A percentile compares a stretch with the other conserved stretches of the same genome.
These are phyloP conservation scores for Artibeus lituratus DNA, from an alignment of 2,797 vertebrate genomes.

Conservation along the genomic window DNA sequence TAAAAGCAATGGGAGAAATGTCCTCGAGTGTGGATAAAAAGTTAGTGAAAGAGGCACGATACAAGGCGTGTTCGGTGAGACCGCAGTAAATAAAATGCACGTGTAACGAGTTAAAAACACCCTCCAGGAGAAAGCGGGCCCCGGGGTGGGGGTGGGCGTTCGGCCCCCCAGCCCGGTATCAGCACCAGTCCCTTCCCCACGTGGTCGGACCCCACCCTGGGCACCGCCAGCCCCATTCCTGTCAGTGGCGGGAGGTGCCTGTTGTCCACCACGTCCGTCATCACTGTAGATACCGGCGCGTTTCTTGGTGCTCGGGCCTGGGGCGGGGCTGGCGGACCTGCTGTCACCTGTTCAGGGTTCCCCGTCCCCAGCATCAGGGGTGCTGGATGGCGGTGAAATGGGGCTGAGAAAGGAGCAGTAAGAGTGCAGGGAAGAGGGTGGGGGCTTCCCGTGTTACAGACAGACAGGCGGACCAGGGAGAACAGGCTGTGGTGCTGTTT, in stretches of 20 bases:
- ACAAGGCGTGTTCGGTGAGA: background rate
- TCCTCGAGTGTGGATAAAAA: too few species aligned
- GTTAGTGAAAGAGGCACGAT: background rate
- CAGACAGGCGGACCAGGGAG: background rate
- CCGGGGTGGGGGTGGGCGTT: background rate
- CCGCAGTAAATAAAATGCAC: background rate
- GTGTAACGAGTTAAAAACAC: background rate
- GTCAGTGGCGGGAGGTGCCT: background rate
- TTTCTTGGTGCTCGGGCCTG: background rate
- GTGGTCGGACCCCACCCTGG: accelerated
- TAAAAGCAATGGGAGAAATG: too few species aligned
- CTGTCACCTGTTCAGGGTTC: background rate
- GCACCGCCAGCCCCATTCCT: background rate
- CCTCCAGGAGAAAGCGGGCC: background rate
- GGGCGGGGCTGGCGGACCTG: background rate
- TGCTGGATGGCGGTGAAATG: background rate
- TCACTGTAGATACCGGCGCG: too few species aligned
- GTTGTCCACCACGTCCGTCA: too few species aligned
- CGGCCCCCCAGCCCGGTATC: background rate
- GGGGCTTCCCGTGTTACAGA: background rate
- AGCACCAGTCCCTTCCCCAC: too few species aligned
- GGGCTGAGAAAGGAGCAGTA: background rate
- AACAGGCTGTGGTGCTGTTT: accelerated
- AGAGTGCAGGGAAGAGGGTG: background rate
- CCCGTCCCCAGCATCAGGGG: background rate